Evolutionary conservation across 92 coral and sea anemone genomes (phyloP), one percentile per base, ranked within the genome.

Genomic region (Epizoanthus ramosus): DNA sequence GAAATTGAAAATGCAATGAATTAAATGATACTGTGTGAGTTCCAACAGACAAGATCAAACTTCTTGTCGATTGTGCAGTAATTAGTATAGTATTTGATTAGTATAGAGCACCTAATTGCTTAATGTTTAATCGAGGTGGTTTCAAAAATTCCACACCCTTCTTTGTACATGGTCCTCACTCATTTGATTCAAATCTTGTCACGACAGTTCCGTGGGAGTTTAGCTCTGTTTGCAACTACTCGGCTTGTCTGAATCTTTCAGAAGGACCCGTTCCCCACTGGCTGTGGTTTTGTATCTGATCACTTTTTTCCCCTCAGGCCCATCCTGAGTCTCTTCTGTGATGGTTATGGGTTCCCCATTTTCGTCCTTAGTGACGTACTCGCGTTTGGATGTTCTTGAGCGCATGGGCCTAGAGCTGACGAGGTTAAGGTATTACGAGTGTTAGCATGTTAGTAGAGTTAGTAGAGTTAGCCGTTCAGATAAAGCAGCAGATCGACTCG

Each of bases 231-330:
- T 76, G 70, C 69, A 60, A 3, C 33, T 23, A 57, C 71, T 10
- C 31, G 58, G 60, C 17, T 17, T 61, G 43, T 77, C 71, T 37
- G 59, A 31, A 63, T 76, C 81, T 5, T 56, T 35, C 57, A 58
- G 57, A 37, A 31, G 71, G 6, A 22, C 39, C 15, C 15, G 24
- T 21, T 5, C 14, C 13, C 82, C 82, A 15, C 63, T 69, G 18
- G 81, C 81, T 60, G 81, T 76, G n/a, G 81, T 76, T 35, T 76
- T 76, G 81, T 76, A 76, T 61, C 35, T 47, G 19, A 43, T 35
- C 57, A 59, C 70, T 5, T 59, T 76, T 56, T 41, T 59, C 19
- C 70, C 81, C 22, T 45, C 70, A 18, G 69, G 70, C 14, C 58
- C 81, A 17, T 31, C 70, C 57, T 76, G 81, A 4, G 70, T 76